Base-by-base conservation (phyloP, 1,140 invertebrate species). In the Adelges cooleyi region DNA sequence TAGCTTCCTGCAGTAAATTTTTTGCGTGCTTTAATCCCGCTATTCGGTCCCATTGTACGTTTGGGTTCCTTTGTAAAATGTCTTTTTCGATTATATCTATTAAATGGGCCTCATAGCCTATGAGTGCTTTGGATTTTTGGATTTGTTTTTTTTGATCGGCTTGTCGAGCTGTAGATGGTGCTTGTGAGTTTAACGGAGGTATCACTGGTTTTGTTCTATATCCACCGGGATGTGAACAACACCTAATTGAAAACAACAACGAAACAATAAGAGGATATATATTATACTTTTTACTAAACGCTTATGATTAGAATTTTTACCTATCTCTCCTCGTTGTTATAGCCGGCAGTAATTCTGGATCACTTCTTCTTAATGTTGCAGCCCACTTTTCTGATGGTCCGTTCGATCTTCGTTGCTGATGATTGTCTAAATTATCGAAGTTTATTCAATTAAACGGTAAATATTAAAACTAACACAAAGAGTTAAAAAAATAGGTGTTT, bases 21-120 rank as follows among this genome's bases (percentile, higher is more conserved):
- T 87, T 87, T 1, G 83, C 84, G 54, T 84, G 81, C n/a, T 77
- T 73, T 22, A 86, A 73, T 67, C 83, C 84, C 2, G 84, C 82
- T 54, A 86, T 84, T 68, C 84, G 81, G 67, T 75, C 74, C 82
- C 83, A 85, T 25, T 75, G 74, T 17, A 85, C 78, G 71, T 80
- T 78, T 1, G 81, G 80, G 72, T 84, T 79, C 69, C 77, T 78
- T 69, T 81, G 78, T 9, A 86, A 72, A 66, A 86, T 84, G 69
- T 84, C 82, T 68, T 81, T 73, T 73, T 85, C 84, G 17, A 86
- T 71, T 66, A 80, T 86, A 56, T 91, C 89, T 0, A 92, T 86
- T 15, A 93, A 75, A 72, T 89, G 86, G 51, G 81, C 74, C 73
- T 93, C 88, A 72, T 85, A 88, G 6, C 88, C 87, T 27, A 62